Evolutionary conservation across 2,888 invertebrate genomes (phyloP), one percentile per base, ranked within the genome.

Genomic region (Luperina testacea): DNA sequence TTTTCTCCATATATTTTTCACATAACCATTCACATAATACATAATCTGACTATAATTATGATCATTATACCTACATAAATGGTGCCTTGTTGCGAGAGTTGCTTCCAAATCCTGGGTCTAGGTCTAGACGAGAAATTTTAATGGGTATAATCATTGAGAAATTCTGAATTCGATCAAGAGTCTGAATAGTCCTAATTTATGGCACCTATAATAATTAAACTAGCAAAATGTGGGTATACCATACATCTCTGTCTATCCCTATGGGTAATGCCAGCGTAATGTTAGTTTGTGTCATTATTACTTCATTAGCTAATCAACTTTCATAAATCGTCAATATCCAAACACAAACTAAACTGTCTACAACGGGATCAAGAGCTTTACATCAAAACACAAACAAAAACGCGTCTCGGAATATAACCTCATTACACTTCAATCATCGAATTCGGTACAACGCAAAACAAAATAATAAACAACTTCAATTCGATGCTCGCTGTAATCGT

Each of bases 401-500:
- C 71, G 61, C 74, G 45, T 81, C 75, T 85, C 80, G 77, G 67
- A 77, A 84, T 68, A 85, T 87, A 89, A 89, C 85, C 84, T 87
- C 83, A 91, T 91, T 89, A 90, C 83, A 87, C 87, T 90, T 88
- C 90, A 91, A 91, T 91, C 90, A 90, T 89, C 86, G 89, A 86
- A 87, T 86, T 88, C 85, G 82, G 84, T 80, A 77, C 78, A 87
- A 87, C 83, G 87, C 83, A 88, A 91, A 90, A 89, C 89, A 89
- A 90, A 90, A 91, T 85, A 91, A 87, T 92, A 90, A 90, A 92
- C 92, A 91, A 92, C 83, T 90, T 84, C 88, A 86, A 90, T 84
- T 89, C 91, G 90, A 90, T 89, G 86, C 85, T 83, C 81, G 81
- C 88, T 87, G 92, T 93, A 94, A 94, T 93, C 92, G 92, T 85